Evolutionary conservation across 2,888 invertebrate species (phyloP).

Genomic region (Erpobdella octoculata): DNA sequence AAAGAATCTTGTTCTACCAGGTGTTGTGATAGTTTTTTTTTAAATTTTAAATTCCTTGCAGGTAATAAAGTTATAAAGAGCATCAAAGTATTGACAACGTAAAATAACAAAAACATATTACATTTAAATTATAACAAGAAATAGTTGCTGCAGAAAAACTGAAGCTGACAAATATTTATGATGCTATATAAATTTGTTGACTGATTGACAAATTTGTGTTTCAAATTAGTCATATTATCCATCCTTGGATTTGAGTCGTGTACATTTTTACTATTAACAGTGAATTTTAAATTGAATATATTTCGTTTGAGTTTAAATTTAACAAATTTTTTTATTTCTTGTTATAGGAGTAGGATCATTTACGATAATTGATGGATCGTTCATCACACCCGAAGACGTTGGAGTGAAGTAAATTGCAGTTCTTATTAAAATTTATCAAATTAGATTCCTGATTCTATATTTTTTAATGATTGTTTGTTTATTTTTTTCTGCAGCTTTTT

Average conservation of each 20-base stretch:
- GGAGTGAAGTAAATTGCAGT: conserved; percentile 71
- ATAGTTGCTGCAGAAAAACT: too few species aligned
- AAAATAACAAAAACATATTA: too few species aligned
- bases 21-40: conserved; percentile 51
- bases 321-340: too few species aligned
- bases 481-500: conserved; percentile 66
- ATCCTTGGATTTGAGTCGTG: background rate
- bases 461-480: background rate
- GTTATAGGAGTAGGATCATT: conserved; percentile 54
- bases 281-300: conserved; percentile 28
- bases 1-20: conserved; percentile 88
- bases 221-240: conserved; percentile 2
- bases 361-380: conserved; percentile 82
- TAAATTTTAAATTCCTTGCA: background rate
- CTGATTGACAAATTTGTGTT: too few species aligned
- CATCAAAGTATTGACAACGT: too few species aligned
- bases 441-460: too few species aligned
- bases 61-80: too few species aligned
- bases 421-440: background rate
- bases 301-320: background rate
- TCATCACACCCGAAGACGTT: conserved; percentile 79
- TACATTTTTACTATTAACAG: background rate
- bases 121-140: too few species aligned
- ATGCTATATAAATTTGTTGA: too few species aligned
- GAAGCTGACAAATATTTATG: too few species aligned